Conservation (phyloP, 2,113 vertebrate genomes). For the Notechis scutatus region DNA sequence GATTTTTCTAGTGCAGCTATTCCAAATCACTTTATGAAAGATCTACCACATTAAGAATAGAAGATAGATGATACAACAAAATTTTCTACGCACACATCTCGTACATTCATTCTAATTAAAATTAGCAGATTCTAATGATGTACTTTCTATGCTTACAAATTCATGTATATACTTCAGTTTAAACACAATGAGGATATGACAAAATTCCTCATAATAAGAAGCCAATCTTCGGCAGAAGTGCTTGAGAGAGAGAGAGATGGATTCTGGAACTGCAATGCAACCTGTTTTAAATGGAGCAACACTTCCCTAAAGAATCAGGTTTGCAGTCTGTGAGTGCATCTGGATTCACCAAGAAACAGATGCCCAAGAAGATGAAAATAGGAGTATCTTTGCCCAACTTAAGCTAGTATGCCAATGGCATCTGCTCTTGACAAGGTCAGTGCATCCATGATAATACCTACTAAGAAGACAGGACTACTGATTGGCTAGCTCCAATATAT, state of each 20-base stretch:
- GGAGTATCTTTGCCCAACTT: background rate
- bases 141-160: background rate
- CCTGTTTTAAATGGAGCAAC: background rate
- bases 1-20: background rate
- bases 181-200: background rate
- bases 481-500: background rate
- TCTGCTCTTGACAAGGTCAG: background rate
- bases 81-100: background rate
- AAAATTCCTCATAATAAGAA: background rate
- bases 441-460: background rate
- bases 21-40: background rate
- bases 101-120: background rate
- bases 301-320: background rate
- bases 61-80: background rate
- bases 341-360: background rate
- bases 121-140: background rate
- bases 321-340: background rate
- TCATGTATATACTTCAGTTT: background rate
- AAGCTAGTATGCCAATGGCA: background rate
- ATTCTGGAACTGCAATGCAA: background rate
- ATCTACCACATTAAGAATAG: background rate
- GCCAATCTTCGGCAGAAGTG: background rate
- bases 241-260: background rate
- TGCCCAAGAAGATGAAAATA: background rate
- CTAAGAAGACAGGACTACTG: background rate